phyloP scores from a whole-genome alignment of 1,140 invertebrate species.

The Camponotus vicinus region DNA sequence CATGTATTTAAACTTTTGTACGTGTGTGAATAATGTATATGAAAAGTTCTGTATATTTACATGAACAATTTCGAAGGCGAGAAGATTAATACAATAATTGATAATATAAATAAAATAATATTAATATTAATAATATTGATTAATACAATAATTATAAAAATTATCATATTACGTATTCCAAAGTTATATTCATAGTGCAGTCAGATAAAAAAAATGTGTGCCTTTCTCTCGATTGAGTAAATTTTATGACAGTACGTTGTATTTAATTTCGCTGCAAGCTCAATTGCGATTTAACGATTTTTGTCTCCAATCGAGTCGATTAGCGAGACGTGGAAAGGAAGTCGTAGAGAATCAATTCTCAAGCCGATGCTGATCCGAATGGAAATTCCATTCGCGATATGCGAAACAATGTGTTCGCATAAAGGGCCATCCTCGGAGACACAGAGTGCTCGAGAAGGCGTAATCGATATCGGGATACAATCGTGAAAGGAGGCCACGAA shows the following conservation, averaged over 20 bases:
- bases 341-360: conserved; percentile 34
- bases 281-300: neutral
- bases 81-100: no score
- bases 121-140: neutral
- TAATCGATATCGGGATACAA: conserved; percentile 53
- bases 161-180: neutral
- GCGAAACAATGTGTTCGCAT: conserved; percentile 64
- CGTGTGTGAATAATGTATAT: neutral
- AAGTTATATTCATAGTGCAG: neutral
- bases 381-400: conserved; percentile 62
- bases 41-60: neutral
- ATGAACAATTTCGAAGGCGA: no score
- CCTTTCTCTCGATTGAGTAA: neutral
- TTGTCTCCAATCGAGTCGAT: neutral
- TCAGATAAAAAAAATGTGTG: neutral
- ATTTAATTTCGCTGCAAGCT: neutral
- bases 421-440: conserved; percentile 48
- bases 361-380: conserved; percentile 44
- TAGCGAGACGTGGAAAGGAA: conserved; percentile 25
- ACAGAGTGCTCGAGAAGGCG: conserved; percentile 34
- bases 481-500: conserved; percentile 23
- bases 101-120: neutral
- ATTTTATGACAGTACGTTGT: neutral
- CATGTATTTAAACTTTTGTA: neutral
- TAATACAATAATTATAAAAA: neutral